Evolutionary conservation across 2,888 invertebrate species (phyloP), one percentile per base, ranked within the genome.

Genomic region (Cryptocephalus moraei): DNA sequence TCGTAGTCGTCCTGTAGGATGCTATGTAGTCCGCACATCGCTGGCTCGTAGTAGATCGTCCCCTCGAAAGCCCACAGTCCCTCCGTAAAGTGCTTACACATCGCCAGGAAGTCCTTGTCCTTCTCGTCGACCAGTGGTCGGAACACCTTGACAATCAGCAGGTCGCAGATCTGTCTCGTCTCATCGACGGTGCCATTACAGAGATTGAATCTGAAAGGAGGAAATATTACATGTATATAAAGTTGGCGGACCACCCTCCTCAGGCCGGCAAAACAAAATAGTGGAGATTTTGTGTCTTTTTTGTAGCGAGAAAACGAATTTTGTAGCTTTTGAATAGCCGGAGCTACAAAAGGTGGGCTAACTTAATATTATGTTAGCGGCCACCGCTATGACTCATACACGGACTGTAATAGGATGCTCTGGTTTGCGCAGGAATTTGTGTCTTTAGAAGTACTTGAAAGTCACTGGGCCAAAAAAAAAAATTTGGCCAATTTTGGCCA

Each of bases 41-140:
- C 77, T 1, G 78, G 74, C 9, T 73, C 66, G 1, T 79, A 73
- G 8, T 82, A 69, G 0, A 86, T 70, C 33, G 72, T 66, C 0
- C 84, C 83, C 63, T 81, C 80, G 41, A 84, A 70, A 2, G 75
- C 76, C 82, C 82, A 84, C 62, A 89, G 68, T 0, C 86, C 86
- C 43, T 81, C 73, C 1, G 87, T 63, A 60, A 89, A 70, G 1
- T 79, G 76, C 0, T 63, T 66, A 0, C 83, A 73, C 80, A 86
- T 81, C 54, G 77, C 69, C 44, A 80, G 71, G 66, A 86, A 89
- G 47, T 81, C 74, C 39, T 79, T 71, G 0, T 77, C 76, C 2
- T 78, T 77, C 40, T 75, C 72, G 44, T 75, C 73, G 8, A 89
- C 64, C 33, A 75, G 73, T 0, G 86, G 85, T 8, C 74, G 72